Base-by-base conservation (phyloP, 1,140 invertebrate genomes). In the Goniozus legneri region DNA sequence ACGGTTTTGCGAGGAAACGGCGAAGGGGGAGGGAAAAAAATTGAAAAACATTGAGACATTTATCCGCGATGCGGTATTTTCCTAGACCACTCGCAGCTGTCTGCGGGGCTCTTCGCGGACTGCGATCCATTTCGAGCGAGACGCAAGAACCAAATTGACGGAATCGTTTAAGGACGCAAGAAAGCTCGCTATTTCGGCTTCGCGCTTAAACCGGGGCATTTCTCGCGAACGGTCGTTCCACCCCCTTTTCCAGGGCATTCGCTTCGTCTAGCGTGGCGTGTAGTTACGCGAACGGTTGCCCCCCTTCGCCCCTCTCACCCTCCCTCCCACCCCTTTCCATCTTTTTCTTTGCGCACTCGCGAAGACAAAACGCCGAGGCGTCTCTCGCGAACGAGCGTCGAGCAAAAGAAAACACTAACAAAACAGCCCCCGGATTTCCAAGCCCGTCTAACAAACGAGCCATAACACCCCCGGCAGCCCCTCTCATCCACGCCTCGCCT, bases 391-490 rank as follows among this genome's bases (percentile, higher is more conserved):
- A 49, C 49, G 44, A 58, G 50, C 47, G 24, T 4, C 24, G 24
- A 27, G 24, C 4, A 27, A 54, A 60, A 65, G 62, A 58, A 65
- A 60, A 56, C 50, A 59, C 49, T 56, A 59, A 62, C 58, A 62
- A 67, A 67, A 62, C 54, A 64, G 38, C 44, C 37, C 49, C 45
- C 57, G 54, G 54, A 53, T 54, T 52, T 60, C 47, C 45, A 44
- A 52, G 43, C 41, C 37, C 39, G 52, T 69, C 62, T 61, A 67
- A 69, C 67, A 69, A 73, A 71, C 64, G 64, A 70, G 64, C 61
- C 58, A 56, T 60, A 56, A 63, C 65, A 65, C 62, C 62, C 65
- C 49, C 50, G 43, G 30, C 52, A 53, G 41, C 50, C 48, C 47
- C 27, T n/a, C 31, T 37, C 39, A 35, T 18, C 19, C 40, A 38